These are phyloP conservation scores for Seriola rivoliana DNA, from an alignment of 2,113 vertebrate genomes.

Conservation along the genomic window DNA sequence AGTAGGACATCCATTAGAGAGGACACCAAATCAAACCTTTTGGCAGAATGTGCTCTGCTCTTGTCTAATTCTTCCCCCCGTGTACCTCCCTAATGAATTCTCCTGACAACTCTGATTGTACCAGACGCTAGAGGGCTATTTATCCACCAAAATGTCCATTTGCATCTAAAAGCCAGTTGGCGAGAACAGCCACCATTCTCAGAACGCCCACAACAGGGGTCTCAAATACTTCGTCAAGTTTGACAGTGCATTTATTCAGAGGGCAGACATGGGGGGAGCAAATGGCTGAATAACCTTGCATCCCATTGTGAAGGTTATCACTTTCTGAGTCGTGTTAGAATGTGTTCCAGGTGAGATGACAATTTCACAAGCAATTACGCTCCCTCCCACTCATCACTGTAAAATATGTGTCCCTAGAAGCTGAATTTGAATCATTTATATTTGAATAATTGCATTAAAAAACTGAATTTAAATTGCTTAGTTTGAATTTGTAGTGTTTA, in stretches of 20 bases:
- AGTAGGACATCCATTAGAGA: slow-evolving; percentile 46
- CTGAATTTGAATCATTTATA: too few relatives aligned
- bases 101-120: slow-evolving; percentile 61
- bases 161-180: slow-evolving; percentile 57
- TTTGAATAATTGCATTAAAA: too few relatives aligned
- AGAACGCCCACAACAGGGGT: slow-evolving; percentile 43
- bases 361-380: slow-evolving; percentile 65
- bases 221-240: slow-evolving; percentile 57
- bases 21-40: slow-evolving; percentile 51
- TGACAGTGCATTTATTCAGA: slow-evolving; percentile 51
- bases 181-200: slow-evolving; percentile 42
- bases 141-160: slow-evolving; percentile 61
- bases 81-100: slow-evolving; percentile 54
- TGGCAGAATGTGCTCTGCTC: slow-evolving; percentile 38
- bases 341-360: slow-evolving; percentile 57
- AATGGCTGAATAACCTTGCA: slow-evolving; percentile 55
- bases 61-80: slow-evolving; percentile 37
- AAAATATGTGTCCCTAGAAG: too few relatives aligned
- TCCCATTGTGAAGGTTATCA: slow-evolving; percentile 62
- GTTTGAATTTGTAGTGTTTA: too few relatives aligned
- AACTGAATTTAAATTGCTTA: too few relatives aligned
- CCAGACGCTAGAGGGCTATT: slow-evolving; percentile 46
- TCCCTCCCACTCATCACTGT: slow-evolving; percentile 26
- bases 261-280: slow-evolving; percentile 5
- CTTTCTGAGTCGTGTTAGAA: slow-evolving; percentile 40